Conservation (phyloP, 2,113 vertebrate genomes). For the Chlorodrepanis virens region DNA sequence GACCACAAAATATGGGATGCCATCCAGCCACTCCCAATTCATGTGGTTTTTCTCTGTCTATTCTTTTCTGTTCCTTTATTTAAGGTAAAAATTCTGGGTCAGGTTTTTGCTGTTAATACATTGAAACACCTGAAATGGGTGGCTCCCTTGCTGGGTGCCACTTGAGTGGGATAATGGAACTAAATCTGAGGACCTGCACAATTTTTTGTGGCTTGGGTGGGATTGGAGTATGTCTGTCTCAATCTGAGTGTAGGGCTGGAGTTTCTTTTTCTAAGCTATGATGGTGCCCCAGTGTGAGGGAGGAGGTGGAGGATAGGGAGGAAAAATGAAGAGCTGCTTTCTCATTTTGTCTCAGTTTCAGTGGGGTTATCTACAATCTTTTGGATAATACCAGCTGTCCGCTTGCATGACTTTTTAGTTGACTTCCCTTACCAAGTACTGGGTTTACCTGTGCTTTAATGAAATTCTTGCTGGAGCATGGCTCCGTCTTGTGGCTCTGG, state of each 20-base stretch:
- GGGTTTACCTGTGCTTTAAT: not conserved
- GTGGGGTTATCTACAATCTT: not conserved
- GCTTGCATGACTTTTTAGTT: not conserved
- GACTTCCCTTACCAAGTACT: not conserved
- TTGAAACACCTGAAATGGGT: not conserved
- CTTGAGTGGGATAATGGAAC: not conserved
- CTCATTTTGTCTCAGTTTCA: not conserved
- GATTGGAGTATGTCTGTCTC: not conserved
- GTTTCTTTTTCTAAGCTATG: not conserved
- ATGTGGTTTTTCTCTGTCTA: conserved; percentile 99
- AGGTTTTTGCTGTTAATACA: not conserved
- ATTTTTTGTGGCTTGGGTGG: not conserved
- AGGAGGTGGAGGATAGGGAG: not conserved
- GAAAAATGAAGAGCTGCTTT: not conserved
- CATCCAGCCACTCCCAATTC: conserved; percentile 96
- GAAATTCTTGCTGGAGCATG: not conserved
- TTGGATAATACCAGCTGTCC: not conserved
- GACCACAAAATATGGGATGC: conserved; percentile 94
- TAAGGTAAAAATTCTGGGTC: conserved; percentile 80
- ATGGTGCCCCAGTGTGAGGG: not conserved
- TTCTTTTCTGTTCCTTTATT: conserved; percentile 98
- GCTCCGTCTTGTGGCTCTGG: not conserved
- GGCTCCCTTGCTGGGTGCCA: not conserved
- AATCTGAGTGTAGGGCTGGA: not conserved
- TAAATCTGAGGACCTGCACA: not conserved